Base-by-base conservation (phyloP, 2,797 vertebrate genomes). In the Darevskia mixta region DNA sequence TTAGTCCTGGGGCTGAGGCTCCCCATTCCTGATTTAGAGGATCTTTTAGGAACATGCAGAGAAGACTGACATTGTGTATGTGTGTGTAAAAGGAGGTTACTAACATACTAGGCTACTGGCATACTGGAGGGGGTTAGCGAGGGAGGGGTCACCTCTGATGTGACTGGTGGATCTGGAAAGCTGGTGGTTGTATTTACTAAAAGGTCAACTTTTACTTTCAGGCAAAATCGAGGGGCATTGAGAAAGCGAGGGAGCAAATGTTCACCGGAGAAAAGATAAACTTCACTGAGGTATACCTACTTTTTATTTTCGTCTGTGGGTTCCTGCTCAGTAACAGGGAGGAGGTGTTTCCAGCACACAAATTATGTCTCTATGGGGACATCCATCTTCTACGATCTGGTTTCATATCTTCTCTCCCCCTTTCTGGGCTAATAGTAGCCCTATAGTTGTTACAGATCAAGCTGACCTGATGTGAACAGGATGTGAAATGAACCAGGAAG, bases 261-360 rank as follows among this genome's bases (percentile, higher is more conserved):
- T 99, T 99, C 95, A 95, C 78, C 1, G 99, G 98, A 27, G 97
- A 98, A 89, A 99, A 98, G 97, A 99, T 99, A 94, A 99, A 99
- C 96, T 99, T 98, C 95, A 99, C 99, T 0, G 99, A 99, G 98
- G 99, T 99, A 94, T 91, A 67, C 29, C 86, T 89, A 88, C 87
- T 93, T 88, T 91, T 69, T 38, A 32, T 45, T 18, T 2, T 61
- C 11, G 89, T 85, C 87, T 0, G 0, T 69, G 75, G 11, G 6
- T 86, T 66, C 18, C n/a, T 82, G 87, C 43, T 35, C 18, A 18
- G 38, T 38, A 64, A 64, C 61, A 6, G 61, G 61, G 0, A 13
- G 45, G 8, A 13, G 38, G 79, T 4, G 23, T 20, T 3, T 78
- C 41, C 1, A 35, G 76, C 49, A n/a, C 2, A 75, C 27, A 45